These are phyloP conservation scores for Palloptera scutellata DNA, from an alignment of 2,888 invertebrate genomes.

Conservation along the genomic window DNA sequence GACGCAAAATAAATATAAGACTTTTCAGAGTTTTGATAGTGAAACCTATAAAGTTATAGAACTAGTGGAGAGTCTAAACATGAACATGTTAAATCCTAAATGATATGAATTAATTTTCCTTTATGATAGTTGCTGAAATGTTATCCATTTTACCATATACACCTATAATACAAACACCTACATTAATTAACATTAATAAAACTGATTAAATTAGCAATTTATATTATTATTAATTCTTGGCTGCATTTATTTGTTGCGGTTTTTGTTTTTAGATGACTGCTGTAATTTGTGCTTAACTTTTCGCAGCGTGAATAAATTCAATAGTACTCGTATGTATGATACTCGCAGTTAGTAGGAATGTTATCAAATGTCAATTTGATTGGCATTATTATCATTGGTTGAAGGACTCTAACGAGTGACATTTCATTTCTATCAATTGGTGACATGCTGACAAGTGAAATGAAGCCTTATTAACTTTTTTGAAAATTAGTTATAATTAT, in stretches of 20 bases:
- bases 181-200: not conserved
- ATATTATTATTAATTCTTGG: not conserved
- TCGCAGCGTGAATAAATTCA: slow-evolving; percentile 24
- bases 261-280: not conserved
- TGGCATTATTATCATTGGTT: slow-evolving; percentile 22
- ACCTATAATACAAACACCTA: no score
- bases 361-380: slow-evolving; percentile 22
- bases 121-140: no score
- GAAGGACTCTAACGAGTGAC: slow-evolving; percentile 13
- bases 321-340: not conserved
- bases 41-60: no score
- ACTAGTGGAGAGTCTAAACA: no score
- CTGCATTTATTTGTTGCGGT: not conserved
- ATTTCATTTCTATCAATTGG: slow-evolving; percentile 44
- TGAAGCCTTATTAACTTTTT: slow-evolving; percentile 51
- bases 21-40: no score
- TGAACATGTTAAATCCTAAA: no score
- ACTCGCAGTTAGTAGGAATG: not conserved
- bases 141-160: no score
- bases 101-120: no score
- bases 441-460: slow-evolving; percentile 53
- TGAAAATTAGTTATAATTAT: slow-evolving; percentile 21
- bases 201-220: slow-evolving; percentile 13
- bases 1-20: no score
- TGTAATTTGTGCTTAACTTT: not conserved